These are phyloP conservation scores for Teleogryllus oceanicus DNA, from an alignment of 2,888 invertebrate genomes.

Conservation along the genomic window DNA sequence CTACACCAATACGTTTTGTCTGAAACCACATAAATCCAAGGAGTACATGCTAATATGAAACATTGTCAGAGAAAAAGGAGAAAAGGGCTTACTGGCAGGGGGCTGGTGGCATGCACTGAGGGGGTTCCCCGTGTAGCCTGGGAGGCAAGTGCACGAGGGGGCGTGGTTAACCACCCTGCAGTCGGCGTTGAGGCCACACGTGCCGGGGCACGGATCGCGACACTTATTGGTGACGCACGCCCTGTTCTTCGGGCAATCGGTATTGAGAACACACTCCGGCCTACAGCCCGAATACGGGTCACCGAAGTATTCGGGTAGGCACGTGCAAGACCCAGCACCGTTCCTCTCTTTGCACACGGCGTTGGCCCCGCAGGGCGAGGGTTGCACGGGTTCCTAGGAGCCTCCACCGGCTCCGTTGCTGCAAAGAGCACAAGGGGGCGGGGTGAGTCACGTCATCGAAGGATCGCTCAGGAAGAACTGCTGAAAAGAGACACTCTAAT, in stretches of 20 bases:
- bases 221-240: constrained; percentile 83
- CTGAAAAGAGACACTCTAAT: no score
- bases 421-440: background rate
- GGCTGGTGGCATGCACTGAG: constrained; percentile 63
- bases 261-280: constrained; percentile 78
- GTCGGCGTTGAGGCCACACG: constrained; percentile 78
- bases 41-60: no score
- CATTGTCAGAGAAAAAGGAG: no score
- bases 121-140: constrained; percentile 76
- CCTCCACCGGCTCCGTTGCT: constrained; percentile 33
- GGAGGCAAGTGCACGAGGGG: constrained; percentile 70
- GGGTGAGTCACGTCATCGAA: no score
- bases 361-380: constrained; percentile 67
- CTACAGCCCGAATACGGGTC: constrained; percentile 78
- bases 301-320: constrained; percentile 77
- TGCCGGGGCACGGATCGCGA: constrained; percentile 75
- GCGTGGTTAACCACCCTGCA: constrained; percentile 80
- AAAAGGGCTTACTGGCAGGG: constrained; percentile 35
- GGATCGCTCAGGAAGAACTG: no score
- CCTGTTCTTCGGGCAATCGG: constrained; percentile 72
- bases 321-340: constrained; percentile 77
- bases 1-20: no score
- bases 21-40: no score
- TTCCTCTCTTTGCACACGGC: constrained; percentile 78
- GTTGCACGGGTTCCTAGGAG: constrained; percentile 56